Percentiles rank a stretch among this genome's conserved stretches.
Evolutionary conservation across 2,888 invertebrate species (phyloP).

Genomic region (Malachius bipustulatus): DNA sequence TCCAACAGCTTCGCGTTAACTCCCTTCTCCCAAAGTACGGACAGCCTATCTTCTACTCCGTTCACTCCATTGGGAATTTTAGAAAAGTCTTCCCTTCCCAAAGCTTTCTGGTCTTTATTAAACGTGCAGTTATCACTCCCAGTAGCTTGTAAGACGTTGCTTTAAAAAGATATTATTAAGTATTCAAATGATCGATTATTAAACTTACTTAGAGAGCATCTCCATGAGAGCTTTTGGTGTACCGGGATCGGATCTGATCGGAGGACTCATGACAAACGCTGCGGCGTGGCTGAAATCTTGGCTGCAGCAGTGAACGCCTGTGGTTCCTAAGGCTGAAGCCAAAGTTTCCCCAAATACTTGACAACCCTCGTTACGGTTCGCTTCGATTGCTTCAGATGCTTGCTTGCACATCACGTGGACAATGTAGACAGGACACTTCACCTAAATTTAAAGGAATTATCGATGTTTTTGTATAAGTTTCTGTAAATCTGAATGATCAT

Average conservation of each 20-base stretch:
- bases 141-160: slow-evolving; percentile 85
- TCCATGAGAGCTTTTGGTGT: slow-evolving; percentile 74
- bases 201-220: slow-evolving; percentile 68
- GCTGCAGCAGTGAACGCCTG: slow-evolving; percentile 64
- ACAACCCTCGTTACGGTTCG: slow-evolving; percentile 42
- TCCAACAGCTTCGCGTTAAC: slow-evolving; percentile 83
- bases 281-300: slow-evolving; percentile 88
- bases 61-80: slow-evolving; percentile 97
- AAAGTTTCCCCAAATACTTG: slow-evolving; percentile 81
- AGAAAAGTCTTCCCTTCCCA: slow-evolving; percentile 79
- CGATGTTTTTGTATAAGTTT: too few relatives aligned
- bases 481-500: too few relatives aligned
- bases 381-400: slow-evolving; percentile 66
- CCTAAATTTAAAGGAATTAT: too few relatives aligned
- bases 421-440: slow-evolving; percentile 75
- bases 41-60: slow-evolving; percentile 95
- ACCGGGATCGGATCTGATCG: slow-evolving; percentile 68
- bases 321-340: slow-evolving; percentile 59
- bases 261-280: slow-evolving; percentile 81
- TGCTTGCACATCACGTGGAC: slow-evolving; percentile 88
- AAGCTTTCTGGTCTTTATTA: slow-evolving; percentile 76
- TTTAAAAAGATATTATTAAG: too few relatives aligned
- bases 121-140: slow-evolving; percentile 98
- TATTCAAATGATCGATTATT: slow-evolving; percentile 95
- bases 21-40: slow-evolving; percentile 93